Percentiles rank a stretch among this genome's conserved stretches.
These are phyloP conservation scores for Drosophila sproati DNA, from an alignment of 1,140 invertebrate genomes.

Conservation along the genomic window DNA sequence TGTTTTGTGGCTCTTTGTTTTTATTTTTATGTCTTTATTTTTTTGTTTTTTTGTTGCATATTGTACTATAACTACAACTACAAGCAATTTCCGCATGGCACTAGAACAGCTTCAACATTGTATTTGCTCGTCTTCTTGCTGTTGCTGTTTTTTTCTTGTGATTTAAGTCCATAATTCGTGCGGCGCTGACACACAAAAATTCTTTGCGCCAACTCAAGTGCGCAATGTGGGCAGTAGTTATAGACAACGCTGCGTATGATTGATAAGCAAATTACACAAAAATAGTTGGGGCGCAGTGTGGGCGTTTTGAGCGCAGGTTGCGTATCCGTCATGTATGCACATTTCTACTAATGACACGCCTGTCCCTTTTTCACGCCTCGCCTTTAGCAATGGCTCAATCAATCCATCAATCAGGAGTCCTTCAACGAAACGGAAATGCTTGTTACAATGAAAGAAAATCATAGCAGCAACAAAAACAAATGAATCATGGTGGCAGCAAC, in stretches of 20 bases:
- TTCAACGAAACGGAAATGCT: slow-evolving; percentile 63
- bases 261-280: slow-evolving; percentile 68
- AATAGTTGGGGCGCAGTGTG: slow-evolving; percentile 2
- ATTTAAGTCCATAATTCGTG: slow-evolving; percentile 76
- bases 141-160: slow-evolving; percentile 52
- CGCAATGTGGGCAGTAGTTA: slow-evolving; percentile 47
- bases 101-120: slow-evolving; percentile 41
- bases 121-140: slow-evolving; percentile 46
- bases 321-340: slow-evolving; percentile 57
- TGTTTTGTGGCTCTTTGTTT: slow-evolving; percentile 53
- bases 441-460: slow-evolving; percentile 19
- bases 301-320: slow-evolving; percentile 37
- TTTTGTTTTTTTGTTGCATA: slow-evolving; percentile 43
- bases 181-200: slow-evolving; percentile 69
- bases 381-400: slow-evolving; percentile 18
- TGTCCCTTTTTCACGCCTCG: slow-evolving; percentile 54
- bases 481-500: slow-evolving; percentile 56
- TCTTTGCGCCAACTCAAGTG: slow-evolving; percentile 57
- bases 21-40: background rate
- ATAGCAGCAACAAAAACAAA: slow-evolving; percentile 11
- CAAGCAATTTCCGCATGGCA: slow-evolving; percentile 76
- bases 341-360: slow-evolving; percentile 18
- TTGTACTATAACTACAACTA: slow-evolving; percentile 36
- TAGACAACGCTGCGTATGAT: slow-evolving; percentile 69
- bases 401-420: slow-evolving; percentile 62